Evolutionary conservation across 1,140 invertebrate genomes (phyloP).

Genomic region (Lutraria rhynchaena): DNA sequence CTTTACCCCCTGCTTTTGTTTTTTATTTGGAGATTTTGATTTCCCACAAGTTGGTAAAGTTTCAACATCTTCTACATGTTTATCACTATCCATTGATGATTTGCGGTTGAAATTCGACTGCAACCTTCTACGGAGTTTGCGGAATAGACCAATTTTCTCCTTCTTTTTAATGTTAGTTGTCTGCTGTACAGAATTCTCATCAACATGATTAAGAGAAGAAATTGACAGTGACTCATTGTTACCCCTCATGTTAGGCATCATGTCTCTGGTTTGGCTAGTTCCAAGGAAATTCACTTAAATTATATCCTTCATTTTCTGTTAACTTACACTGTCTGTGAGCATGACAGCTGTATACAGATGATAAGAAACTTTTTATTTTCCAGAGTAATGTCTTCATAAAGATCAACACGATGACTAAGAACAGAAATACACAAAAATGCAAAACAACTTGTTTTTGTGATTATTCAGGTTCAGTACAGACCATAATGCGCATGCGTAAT

Average conservation of each 20-base stretch:
- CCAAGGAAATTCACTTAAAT: too few relatives aligned
- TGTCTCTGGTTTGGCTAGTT: not conserved
- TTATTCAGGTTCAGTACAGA: slow-evolving; percentile 29
- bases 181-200: slow-evolving; percentile 57
- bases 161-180: slow-evolving; percentile 67
- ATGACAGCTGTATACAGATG: too few relatives aligned
- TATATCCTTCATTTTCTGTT: too few relatives aligned
- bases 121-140: slow-evolving; percentile 72
- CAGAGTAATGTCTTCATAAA: not conserved
- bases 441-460: slow-evolving; percentile 30
- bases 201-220: slow-evolving; percentile 58
- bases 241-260: slow-evolving; percentile 50
- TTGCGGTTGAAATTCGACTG: slow-evolving; percentile 72
- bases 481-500: slow-evolving; percentile 62
- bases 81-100: slow-evolving; percentile 62
- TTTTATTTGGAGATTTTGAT: slow-evolving; percentile 55
- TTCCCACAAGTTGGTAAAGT: slow-evolving; percentile 30
- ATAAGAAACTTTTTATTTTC: too few relatives aligned
- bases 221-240: slow-evolving; percentile 64
- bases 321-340: too few relatives aligned
- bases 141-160: slow-evolving; percentile 74
- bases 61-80: slow-evolving; percentile 38
- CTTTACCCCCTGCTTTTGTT: slow-evolving; percentile 59
- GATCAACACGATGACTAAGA: not conserved
- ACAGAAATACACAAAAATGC: not conserved